Conservation (phyloP, 2,113 vertebrate species). For the Paralichthys olivaceus region DNA sequence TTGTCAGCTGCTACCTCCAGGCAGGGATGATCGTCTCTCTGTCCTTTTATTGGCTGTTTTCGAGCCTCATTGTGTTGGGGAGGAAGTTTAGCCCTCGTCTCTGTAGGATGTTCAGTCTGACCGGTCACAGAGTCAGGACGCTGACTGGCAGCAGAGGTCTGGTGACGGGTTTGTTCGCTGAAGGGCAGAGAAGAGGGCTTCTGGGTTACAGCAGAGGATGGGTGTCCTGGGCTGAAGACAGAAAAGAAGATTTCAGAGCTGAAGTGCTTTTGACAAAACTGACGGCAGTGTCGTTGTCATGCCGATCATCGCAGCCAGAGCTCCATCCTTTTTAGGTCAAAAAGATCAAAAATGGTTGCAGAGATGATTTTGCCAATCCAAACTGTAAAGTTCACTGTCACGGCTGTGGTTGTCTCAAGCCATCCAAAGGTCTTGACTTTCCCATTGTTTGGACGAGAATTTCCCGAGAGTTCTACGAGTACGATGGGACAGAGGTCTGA, state of each 20-base stretch:
- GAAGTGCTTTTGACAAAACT: background rate
- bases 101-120: conserved; percentile 7
- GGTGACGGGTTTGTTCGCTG: conserved; percentile 22
- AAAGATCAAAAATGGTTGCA: background rate
- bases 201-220: conserved; percentile 27
- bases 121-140: background rate
- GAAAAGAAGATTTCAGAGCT: conserved; percentile 62
- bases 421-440: background rate
- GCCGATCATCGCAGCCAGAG: conserved; percentile 27
- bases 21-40: conserved; percentile 2
- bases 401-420: background rate
- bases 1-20: conserved; percentile 11
- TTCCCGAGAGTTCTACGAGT: background rate
- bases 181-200: conserved; percentile 19
- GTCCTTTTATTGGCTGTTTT: conserved; percentile 13
- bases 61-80: background rate
- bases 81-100: background rate
- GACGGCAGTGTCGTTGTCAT: conserved; percentile 23
- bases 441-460: conserved; percentile 1
- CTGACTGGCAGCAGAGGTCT: conserved; percentile 12
- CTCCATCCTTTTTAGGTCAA: background rate
- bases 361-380: background rate
- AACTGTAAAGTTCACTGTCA: background rate
- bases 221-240: conserved; percentile 62
- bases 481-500: background rate